Conservation (phyloP, 2,113 vertebrate species). For the Excalfactoria chinensis region DNA sequence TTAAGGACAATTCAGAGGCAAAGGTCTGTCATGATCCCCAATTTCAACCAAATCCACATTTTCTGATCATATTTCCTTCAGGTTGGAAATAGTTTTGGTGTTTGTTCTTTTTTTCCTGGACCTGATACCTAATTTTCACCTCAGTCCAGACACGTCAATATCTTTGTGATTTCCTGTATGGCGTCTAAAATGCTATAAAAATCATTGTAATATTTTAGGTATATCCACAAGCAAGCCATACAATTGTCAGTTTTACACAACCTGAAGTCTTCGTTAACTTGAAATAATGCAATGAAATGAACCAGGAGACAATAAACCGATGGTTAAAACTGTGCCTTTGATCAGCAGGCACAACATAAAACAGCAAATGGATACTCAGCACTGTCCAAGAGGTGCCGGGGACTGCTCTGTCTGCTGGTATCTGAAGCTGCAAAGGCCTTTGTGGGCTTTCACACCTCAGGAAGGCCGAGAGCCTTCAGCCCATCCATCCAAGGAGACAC, state of each 20-base stretch:
- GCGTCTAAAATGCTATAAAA: neutral
- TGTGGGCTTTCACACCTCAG: neutral
- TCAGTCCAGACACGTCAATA: neutral
- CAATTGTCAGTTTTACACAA: neutral
- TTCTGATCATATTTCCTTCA: neutral
- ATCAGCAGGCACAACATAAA: neutral
- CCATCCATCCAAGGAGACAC: accelerated
- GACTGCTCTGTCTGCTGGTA: neutral
- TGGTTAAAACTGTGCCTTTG: neutral
- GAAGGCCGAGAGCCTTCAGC: no score
- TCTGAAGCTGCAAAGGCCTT: neutral
- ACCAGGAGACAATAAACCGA: neutral
- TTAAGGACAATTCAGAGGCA: neutral
- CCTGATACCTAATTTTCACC: neutral
- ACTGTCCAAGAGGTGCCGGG: neutral
- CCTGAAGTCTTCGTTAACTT: neutral
- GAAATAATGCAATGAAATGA: neutral
- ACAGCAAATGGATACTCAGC: neutral
- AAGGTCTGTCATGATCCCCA: neutral
- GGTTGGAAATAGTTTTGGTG: accelerated
- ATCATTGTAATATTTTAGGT: neutral
- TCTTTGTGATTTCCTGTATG: neutral
- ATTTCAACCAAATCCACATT: neutral
- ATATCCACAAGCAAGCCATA: neutral
- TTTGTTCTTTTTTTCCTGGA: neutral